These are phyloP conservation scores for Gymnocephalus cernua DNA, from an alignment of 2,113 vertebrate species.

Conservation along the genomic window DNA sequence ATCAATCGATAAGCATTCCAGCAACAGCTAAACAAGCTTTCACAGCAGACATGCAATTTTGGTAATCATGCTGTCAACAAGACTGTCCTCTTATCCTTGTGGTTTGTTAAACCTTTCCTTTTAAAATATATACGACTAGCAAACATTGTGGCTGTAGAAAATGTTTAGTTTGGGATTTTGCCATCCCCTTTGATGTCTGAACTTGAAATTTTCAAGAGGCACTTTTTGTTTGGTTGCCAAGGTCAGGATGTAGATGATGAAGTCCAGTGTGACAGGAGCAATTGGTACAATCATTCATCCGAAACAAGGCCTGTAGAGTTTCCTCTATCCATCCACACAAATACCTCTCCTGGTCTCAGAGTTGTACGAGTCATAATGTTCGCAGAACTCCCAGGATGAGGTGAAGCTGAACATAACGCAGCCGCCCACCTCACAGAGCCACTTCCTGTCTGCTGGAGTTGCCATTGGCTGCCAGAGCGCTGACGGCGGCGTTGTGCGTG, in stretches of 20 bases:
- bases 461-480: slow-evolving; percentile 51
- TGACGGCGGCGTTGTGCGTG: slow-evolving; percentile 73
- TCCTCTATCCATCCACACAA: not conserved
- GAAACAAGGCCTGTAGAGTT: not conserved
- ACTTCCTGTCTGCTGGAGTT: slow-evolving; percentile 65
- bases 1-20: not conserved
- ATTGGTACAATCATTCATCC: slow-evolving; percentile 4
- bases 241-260: slow-evolving; percentile 13
- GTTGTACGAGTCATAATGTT: not conserved
- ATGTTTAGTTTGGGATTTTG: not conserved
- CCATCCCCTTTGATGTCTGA: not conserved
- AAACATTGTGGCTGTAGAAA: not conserved
- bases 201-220: slow-evolving; percentile 39
- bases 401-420: not conserved
- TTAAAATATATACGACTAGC: not conserved
- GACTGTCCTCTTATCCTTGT: not conserved
- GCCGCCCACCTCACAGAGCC: slow-evolving; percentile 56
- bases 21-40: slow-evolving; percentile 17
- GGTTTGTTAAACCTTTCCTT: not conserved
- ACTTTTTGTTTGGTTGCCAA: slow-evolving; percentile 50
- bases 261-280: not conserved
- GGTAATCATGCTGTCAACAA: not conserved
- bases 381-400: not conserved
- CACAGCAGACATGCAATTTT: slow-evolving; percentile 22
- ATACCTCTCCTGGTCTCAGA: not conserved